Evolutionary conservation across 2,888 invertebrate genomes (phyloP).

Genomic region (Chorisops tibialis): DNA sequence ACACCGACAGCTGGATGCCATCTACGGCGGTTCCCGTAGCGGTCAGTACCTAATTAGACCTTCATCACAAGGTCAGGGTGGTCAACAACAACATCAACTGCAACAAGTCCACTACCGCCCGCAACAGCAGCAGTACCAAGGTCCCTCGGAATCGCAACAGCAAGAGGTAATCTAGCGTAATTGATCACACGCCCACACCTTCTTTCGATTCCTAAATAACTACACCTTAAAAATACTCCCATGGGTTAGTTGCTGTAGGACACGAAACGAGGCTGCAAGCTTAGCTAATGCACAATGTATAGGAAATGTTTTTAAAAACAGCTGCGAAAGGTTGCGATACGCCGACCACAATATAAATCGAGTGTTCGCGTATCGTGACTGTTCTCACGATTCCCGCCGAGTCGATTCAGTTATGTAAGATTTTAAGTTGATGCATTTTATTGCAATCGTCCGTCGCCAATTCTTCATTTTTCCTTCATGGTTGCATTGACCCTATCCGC

Average conservation of each 20-base stretch:
- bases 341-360: no score
- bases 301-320: no score
- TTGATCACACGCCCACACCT: no score
- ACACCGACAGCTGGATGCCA: conserved; percentile 45
- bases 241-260: no score
- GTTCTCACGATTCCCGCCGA: conserved; percentile 1
- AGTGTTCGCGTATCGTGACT: conserved; percentile 4
- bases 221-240: no score
- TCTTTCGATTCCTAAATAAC: no score
- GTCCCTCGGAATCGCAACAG: no score
- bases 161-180: no score
- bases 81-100: conserved; percentile 33
- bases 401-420: background rate
- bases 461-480: conserved; percentile 1
- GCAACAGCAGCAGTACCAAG: conserved; percentile 26
- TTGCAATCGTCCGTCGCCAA: background rate
- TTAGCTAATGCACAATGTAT: no score
- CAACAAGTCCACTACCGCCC: conserved; percentile 33
- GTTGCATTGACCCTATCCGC: conserved; percentile 6
- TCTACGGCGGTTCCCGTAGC: conserved; percentile 47
- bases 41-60: conserved; percentile 46
- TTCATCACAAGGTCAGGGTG: background rate
- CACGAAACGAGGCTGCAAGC: no score
- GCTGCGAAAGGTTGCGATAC: no score
- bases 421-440: background rate